phyloP scores from a whole-genome alignment of 37 sponge, comb jelly and placozoan genomes.

The Petrosia ficiformis region DNA sequence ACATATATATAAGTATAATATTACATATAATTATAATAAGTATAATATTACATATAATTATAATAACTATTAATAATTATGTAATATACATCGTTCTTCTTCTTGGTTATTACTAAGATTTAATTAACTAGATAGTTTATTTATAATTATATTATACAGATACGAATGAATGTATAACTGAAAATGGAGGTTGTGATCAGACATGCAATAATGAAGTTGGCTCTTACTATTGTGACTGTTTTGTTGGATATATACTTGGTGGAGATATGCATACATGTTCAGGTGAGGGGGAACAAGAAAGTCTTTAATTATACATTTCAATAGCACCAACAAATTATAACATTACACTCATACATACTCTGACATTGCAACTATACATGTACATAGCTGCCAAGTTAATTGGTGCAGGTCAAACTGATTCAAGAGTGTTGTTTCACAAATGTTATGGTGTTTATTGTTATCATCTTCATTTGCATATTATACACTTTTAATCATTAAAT shows the following conservation, averaged over 20 bases:
- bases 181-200: conserved; percentile 2
- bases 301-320: too few relatives aligned
- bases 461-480: too few relatives aligned
- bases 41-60: not conserved
- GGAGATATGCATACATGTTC: conserved; percentile 5
- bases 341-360: too few relatives aligned
- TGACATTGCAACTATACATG: not conserved
- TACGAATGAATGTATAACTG: conserved; percentile 9
- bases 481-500: too few relatives aligned
- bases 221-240: conserved; percentile 15
- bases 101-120: not conserved
- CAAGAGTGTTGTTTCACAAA: too few relatives aligned
- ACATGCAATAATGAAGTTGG: conserved; percentile 8
- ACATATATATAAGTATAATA: not conserved
- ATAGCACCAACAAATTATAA: too few relatives aligned
- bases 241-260: conserved; percentile 14
- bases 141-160: conserved; percentile 5
- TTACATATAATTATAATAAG: not conserved
- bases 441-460: too few relatives aligned
- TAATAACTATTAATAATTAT: not conserved
- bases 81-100: too few relatives aligned
- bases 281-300: too few relatives aligned
- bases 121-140: not conserved
- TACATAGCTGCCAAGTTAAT: not conserved
- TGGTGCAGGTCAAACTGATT: conserved; percentile 6